Base-by-base conservation (phyloP, 2,797 vertebrate genomes). In the Spinibarbus caldwelli region DNA sequence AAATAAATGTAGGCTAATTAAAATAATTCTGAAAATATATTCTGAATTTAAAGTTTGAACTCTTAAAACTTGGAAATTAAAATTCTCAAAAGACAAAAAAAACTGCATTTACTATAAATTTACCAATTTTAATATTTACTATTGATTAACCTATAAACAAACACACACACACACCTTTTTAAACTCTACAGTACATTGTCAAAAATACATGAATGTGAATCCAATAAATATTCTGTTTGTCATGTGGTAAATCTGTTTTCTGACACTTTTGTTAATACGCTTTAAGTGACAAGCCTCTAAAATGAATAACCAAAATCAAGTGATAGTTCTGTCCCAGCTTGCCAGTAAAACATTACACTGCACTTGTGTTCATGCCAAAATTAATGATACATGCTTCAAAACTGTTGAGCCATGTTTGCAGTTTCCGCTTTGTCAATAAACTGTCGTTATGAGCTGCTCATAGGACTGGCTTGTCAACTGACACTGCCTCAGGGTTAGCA, bases 391-490 rank as follows among this genome's bases (percentile, higher is more conserved):
- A 38, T 8, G 31, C 43, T 83, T 66, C 14, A 75, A 21, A 83
- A 52, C 45, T 83, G 29, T 14, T 19, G 21, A 83, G 59, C 31
- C 11, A 15, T 75, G 15, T 54, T 38, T 71, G 8, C 5, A 54
- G 45, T 21, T 77, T 21, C 45, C 21, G 26, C 29, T 62, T n/a
- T 36, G 34, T 70, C 73, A 80, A 82, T 71, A 47, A 82, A 62
- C 73, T 68, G 64, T 34, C 15, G 59, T 75, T 64, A 62, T 49
- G 34, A 29, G 43, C 45, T 23, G 70, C 70, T 89, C 81, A 78
- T 49, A 80, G 83, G 71, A 86, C 41, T 43, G 36, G 47, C 26
- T 86, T 83, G 78, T 76, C 73, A 76, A 34, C 64, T 77, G 67
- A 71, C 36, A 38, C 36, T 38, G 68, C 84, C 78, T 85, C 19